Conservation (phyloP, 2,888 invertebrate species). For the Papilio demoleus region DNA sequence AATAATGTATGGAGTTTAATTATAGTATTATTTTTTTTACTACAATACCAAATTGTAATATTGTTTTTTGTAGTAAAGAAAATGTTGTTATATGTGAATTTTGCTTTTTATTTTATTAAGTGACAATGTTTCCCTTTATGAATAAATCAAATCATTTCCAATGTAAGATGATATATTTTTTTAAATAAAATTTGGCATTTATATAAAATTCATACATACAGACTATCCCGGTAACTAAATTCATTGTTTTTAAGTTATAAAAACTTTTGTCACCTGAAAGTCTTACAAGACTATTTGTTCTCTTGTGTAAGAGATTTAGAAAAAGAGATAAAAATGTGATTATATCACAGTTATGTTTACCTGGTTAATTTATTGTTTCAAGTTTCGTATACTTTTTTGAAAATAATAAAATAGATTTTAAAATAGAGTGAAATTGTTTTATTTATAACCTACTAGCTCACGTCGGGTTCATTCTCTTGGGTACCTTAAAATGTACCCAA, state of each 20-base stretch:
- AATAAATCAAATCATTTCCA: constrained; percentile 2
- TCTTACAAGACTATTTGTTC: neutral
- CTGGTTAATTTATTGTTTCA: constrained; percentile 76
- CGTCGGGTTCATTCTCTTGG: too few relatives aligned
- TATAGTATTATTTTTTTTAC: neutral
- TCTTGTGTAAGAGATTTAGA: constrained; percentile 31
- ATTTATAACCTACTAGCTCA: constrained; percentile 47
- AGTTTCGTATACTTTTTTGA: constrained; percentile 67
- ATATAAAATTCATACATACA: neutral
- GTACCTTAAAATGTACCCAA: too few relatives aligned
- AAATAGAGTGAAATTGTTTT: constrained; percentile 60
- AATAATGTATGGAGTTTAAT: neutral
- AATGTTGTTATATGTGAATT: constrained; percentile 18
- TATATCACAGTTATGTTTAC: constrained; percentile 67
- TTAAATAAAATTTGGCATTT: constrained; percentile 11
- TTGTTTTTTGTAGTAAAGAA: constrained; percentile 18
- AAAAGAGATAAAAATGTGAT: constrained; percentile 53
- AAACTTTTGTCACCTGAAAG: neutral
- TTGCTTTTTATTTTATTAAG: neutral
- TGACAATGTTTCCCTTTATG: neutral
- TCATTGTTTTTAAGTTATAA: neutral
- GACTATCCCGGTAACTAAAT: neutral
- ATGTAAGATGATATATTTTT: neutral
- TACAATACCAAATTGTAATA: neutral
- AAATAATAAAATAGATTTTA: constrained; percentile 74